These are phyloP conservation scores for Tonatia bakeri DNA, from an alignment of 2,113 vertebrate genomes.

Conservation along the genomic window DNA sequence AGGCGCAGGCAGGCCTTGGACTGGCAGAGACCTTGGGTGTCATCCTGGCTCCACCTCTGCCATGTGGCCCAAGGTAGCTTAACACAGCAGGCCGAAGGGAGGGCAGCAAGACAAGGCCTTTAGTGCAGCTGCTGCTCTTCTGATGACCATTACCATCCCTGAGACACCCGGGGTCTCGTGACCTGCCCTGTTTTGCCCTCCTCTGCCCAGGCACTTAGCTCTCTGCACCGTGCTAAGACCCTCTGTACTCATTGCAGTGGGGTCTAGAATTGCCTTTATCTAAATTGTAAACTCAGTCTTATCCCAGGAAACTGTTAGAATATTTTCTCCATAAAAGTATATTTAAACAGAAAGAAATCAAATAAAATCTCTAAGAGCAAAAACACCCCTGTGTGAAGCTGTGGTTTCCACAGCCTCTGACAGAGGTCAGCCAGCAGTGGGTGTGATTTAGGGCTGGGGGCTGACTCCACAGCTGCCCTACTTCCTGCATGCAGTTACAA, in stretches of 20 bases:
- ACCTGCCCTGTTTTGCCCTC: neutral
- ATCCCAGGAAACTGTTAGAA: slow-evolving; percentile 34
- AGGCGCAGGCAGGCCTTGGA: neutral
- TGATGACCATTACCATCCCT: neutral
- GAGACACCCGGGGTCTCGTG: neutral
- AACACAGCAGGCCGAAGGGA: neutral
- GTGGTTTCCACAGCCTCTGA: slow-evolving; percentile 63
- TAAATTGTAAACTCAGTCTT: slow-evolving; percentile 50
- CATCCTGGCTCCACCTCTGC: neutral
- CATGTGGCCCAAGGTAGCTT: neutral
- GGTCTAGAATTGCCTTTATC: slow-evolving; percentile 6
- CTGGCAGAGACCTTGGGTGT: neutral
- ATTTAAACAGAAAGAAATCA: slow-evolving; percentile 68
- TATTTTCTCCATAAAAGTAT: neutral
- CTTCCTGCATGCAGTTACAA: neutral
- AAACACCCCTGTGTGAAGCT: slow-evolving; percentile 27
- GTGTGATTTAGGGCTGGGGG: neutral
- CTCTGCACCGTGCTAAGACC: neutral
- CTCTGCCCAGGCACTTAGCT: neutral
- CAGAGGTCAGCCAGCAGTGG: slow-evolving; percentile 52
- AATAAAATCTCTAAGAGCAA: slow-evolving; percentile 65
- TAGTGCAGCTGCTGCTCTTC: neutral
- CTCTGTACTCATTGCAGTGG: neutral
- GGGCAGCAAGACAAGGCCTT: neutral
- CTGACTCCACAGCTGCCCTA: neutral